These are phyloP conservation scores for Calephelis virginiensis DNA, from an alignment of 1,140 invertebrate species.

Conservation along the genomic window DNA sequence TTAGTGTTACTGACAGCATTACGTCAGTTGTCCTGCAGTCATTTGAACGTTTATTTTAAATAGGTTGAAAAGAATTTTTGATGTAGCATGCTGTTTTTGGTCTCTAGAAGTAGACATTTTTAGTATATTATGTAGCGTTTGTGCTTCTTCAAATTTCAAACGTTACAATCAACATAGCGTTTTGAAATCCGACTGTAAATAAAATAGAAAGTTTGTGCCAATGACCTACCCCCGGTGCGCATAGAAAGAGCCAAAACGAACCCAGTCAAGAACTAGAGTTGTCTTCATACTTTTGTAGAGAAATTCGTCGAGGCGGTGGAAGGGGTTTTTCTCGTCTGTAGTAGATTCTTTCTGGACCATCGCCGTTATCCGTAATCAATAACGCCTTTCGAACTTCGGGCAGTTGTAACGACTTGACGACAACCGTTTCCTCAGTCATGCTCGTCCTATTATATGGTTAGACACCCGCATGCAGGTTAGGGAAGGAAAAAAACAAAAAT, in stretches of 20 bases:
- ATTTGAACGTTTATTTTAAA: no score
- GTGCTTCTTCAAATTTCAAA: no score
- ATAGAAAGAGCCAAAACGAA: constrained; percentile 39
- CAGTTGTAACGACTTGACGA: constrained; percentile 51
- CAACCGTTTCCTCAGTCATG: constrained; percentile 51
- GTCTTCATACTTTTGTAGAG: constrained; percentile 56
- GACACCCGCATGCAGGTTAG: constrained; percentile 56
- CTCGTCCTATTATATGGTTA: constrained; percentile 46
- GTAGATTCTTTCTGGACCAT: constrained; percentile 33
- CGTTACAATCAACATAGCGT: background rate
- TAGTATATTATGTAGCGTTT: no score
- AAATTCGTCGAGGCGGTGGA: constrained; percentile 53
- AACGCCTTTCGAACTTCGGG: constrained; percentile 52
- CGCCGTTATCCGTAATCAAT: constrained; percentile 36
- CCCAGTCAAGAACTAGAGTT: constrained; percentile 42
- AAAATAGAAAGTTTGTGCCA: constrained; percentile 5
- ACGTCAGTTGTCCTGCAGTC: no score
- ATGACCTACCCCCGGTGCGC: constrained; percentile 34
- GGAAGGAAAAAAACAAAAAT: constrained; percentile 32
- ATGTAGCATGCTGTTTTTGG: no score
- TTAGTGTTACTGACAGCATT: no score
- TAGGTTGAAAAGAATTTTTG: no score
- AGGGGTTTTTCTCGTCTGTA: constrained; percentile 47
- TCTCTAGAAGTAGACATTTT: no score
- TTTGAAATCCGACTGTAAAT: background rate